Evolutionary conservation across 1,140 invertebrate genomes (phyloP), one percentile per base, ranked within the genome.

Genomic region (Drosophila triauraria): DNA sequence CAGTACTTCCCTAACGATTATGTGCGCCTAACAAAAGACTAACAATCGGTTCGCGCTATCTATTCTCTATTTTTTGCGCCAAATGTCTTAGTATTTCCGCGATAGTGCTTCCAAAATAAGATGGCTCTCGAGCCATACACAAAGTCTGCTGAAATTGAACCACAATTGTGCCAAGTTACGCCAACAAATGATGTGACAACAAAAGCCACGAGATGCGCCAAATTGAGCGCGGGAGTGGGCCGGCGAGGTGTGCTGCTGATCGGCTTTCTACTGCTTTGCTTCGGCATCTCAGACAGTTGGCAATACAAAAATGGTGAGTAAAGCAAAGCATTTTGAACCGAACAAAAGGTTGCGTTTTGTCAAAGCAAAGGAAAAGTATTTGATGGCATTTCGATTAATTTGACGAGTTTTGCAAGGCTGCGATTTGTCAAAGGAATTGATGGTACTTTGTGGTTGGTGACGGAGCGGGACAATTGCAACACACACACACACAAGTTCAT

Each of bases 221-320:
- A 42, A 35, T 54, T 51, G 56, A 51, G 15, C 47, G 67, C 46
- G 17, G 57, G 35, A 23, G 32, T 35, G 38, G 54, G 32, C 51
- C 35, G 59, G 35, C 44, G 43, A 48, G 51, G 30, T 20, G 44
- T 57, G 56, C 57, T 70, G 80, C 53, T 67, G 80, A 78, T 87
- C 71, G 51, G 60, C 50, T 53, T 88, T 68, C 64, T 84, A 32
- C 48, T 81, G 48, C 58, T 84, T 56, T 84, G 65, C 69, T 84
- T 65, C 32, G 82, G 80, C 59, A 78, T 88, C 54, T 58, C 78
- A 47, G 68, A 65, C 57, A 81, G 80, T 80, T 78, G 54, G 58
- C 84, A 88, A 32, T 88, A 84, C 62, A 88, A 90, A 75, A 88
- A 90, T 72, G 85, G 84, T 88, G 54, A 75, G 82, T 81, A 42